Conservation (phyloP, 2,888 invertebrate genomes). For the Pachymerium ferrugineum region DNA sequence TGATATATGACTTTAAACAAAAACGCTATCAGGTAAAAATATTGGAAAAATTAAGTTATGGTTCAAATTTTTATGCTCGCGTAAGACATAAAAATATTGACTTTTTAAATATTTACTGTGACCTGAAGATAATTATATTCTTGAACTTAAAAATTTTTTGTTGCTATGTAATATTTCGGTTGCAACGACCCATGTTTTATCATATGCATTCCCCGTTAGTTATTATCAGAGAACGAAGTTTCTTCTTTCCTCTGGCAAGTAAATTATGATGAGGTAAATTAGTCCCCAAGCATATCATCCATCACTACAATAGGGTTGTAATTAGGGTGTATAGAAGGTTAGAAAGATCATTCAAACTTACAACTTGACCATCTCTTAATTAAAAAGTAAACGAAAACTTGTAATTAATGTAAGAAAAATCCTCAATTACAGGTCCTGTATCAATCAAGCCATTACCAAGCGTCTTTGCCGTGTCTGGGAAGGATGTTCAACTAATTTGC, state of each 20-base stretch:
- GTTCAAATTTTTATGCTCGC: neutral
- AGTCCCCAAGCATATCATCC: constrained; percentile 17
- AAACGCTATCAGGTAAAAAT: neutral
- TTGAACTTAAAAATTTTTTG: neutral
- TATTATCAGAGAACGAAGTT: neutral
- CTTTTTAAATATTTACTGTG: neutral
- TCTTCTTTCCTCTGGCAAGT: constrained; percentile 1
- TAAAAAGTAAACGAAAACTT: neutral
- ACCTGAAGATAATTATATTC: neutral
- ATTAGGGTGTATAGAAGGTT: constrained; percentile 11
- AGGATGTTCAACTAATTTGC: constrained; percentile 66
- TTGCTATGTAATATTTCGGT: neutral
- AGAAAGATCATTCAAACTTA: constrained; percentile 7
- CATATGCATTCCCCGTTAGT: neutral
- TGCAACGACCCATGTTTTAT: neutral
- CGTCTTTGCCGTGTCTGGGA: constrained; percentile 73
- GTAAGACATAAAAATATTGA: neutral
- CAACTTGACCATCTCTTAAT: constrained; percentile 14
- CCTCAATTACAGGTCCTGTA: constrained; percentile 59
- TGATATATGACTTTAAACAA: neutral
- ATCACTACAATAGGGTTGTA: constrained; percentile 15
- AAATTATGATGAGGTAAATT: constrained; percentile 27
- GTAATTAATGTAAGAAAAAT: neutral
- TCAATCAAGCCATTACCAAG: constrained; percentile 72
- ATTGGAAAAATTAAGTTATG: neutral